Evolutionary conservation across 2,888 invertebrate genomes (phyloP).

Genomic region (Cataglyphis cursor): DNA sequence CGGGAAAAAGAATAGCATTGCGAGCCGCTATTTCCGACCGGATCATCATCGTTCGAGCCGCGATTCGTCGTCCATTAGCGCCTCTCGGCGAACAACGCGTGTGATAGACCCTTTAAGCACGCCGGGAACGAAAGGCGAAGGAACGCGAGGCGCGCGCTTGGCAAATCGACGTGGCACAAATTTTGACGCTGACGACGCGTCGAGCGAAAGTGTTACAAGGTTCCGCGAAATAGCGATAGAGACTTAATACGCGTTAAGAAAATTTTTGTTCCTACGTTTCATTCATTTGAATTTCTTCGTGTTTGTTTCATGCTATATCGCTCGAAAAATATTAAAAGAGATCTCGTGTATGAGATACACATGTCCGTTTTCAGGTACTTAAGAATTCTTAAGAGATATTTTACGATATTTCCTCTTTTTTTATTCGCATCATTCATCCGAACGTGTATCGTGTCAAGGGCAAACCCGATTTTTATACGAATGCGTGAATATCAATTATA

Average conservation of each 20-base stretch:
- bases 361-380: background rate
- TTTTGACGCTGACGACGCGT: conserved; percentile 69
- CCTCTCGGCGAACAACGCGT: conserved; percentile 51
- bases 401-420: background rate
- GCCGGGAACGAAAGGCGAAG: conserved; percentile 72
- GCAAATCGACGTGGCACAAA: conserved; percentile 70
- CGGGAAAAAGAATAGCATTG: conserved; percentile 69
- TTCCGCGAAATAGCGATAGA: conserved; percentile 61
- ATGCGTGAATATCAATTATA: conserved; percentile 48
- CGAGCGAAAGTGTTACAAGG: conserved; percentile 73
- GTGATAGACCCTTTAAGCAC: conserved; percentile 71
- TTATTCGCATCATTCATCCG: conserved; percentile 9
- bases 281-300: background rate
- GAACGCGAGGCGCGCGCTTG: conserved; percentile 45
- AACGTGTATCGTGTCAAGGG: conserved; percentile 30
- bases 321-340: background rate
- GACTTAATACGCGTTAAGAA: conserved; percentile 18
- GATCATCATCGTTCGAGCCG: conserved; percentile 69
- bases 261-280: conserved; percentile 27
- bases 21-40: conserved; percentile 67
- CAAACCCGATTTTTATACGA: conserved; percentile 40
- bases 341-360: too few species aligned
- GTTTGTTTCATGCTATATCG: background rate
- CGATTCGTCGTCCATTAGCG: conserved; percentile 68
- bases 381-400: background rate